Evolutionary conservation across 2,797 vertebrate species (phyloP).

Genomic region (Melanogrammus aeglefinus): DNA sequence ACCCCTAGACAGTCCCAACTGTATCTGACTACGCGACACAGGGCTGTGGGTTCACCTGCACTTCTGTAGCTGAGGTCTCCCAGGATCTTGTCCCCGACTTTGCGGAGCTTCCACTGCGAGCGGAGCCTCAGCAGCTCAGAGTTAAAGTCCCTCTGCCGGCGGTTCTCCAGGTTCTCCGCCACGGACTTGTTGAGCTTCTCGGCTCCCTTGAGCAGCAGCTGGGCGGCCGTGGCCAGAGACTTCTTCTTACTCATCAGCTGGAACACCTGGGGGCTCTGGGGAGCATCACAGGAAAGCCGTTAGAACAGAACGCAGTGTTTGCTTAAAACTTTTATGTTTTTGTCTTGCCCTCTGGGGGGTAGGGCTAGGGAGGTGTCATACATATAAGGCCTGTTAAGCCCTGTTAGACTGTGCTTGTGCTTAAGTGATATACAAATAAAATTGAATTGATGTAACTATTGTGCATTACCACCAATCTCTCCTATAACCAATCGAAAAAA

Average conservation of each 20-base stretch:
- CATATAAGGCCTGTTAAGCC: too few species aligned
- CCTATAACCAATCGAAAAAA: too few species aligned
- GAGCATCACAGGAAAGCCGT: not conserved
- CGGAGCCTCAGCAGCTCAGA: conserved; percentile 89
- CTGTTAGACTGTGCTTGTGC: too few species aligned
- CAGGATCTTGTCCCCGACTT: conserved; percentile 97
- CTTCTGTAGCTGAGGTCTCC: conserved; percentile 97
- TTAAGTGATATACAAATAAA: too few species aligned
- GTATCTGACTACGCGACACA: not conserved
- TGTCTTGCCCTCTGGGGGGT: too few species aligned
- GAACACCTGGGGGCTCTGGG: conserved; percentile 88
- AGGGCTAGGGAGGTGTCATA: too few species aligned
- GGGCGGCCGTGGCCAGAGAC: conserved; percentile 88
- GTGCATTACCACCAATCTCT: too few species aligned
- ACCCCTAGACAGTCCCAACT: not conserved
- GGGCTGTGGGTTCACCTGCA: conserved; percentile 76
- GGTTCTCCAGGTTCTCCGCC: conserved; percentile 91
- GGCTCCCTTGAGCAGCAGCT: conserved; percentile 89
- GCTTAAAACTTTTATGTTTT: not conserved
- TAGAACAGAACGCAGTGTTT: not conserved
- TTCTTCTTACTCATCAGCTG: conserved; percentile 96
- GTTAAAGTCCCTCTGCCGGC: conserved; percentile 94
- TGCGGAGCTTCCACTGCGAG: conserved; percentile 97
- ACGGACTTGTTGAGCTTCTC: conserved; percentile 93
- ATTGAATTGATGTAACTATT: too few species aligned